Evolutionary conservation across 2,113 vertebrate species (phyloP), one percentile per base, ranked within the genome.

Genomic region (Chaenocephalus aceratus): DNA sequence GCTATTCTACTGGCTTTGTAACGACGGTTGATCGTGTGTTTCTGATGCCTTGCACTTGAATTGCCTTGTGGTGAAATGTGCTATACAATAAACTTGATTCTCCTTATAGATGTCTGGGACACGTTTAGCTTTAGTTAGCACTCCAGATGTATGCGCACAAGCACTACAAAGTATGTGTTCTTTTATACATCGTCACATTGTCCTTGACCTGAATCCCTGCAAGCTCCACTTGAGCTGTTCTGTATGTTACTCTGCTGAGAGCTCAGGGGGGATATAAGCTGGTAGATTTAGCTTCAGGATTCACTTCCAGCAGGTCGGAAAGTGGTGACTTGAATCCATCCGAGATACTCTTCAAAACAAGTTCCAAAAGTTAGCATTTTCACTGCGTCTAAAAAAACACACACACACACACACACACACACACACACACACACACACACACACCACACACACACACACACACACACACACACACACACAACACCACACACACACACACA

Each of bases 121-220:
- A 41, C 36, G 7, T 41, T 41, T 1, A 6, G 36, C 7, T 41
- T 30, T 30, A 30, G 30, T 30, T 30, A 30, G 30, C 30, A 30
- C 30, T 30, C 30, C 30, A 30, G 30, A 30, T 30, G 30, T 30
- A 4, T 4, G 30, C 30, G 30, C 30, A 30, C 30, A 30, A 30
- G 30, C 30, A 30, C 36, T 41, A 6, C 7, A 41, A 41, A 41
- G 36, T 7, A 41, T 41, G 36, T 41, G 7, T 41, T 41, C 36
- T 41, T 41, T 41, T 1, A 41, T 7, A 6, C 7, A 41, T 6
- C 6, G 36, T 41, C 36, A 41, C 36, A 41, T 41, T 61, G 79
- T 60, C 82, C 85, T 89, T 86, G 79, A 87, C 80, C 82, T 68
- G 68, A 82, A 83, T 76, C 26, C n/a, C 69, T 72, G 15, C 56